A percentile compares a stretch with the other conserved stretches of the same genome.
These are phyloP conservation scores for Drosophila rubida DNA, from an alignment of 2,888 invertebrate species.

Conservation along the genomic window DNA sequence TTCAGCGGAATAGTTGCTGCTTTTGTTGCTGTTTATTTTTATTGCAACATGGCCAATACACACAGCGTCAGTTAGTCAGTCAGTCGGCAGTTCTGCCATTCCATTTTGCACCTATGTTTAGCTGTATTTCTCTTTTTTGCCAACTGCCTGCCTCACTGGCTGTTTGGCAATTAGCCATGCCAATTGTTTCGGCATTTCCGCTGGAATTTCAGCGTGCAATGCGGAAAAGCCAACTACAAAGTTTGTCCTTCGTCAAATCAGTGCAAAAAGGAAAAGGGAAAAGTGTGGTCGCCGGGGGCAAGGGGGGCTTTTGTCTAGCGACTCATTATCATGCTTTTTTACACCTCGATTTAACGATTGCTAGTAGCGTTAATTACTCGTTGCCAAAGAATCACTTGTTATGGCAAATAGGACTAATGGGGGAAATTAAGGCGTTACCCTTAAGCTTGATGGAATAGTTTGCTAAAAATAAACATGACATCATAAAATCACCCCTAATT, in stretches of 20 bases:
- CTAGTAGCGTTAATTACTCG: conserved; percentile 56
- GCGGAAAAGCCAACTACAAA: conserved; percentile 42
- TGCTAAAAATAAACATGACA: not conserved
- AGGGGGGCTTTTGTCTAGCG: conserved; percentile 35
- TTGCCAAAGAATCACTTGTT: conserved; percentile 37
- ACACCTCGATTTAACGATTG: conserved; percentile 32
- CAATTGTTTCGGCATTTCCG: conserved; percentile 71
- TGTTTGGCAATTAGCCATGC: conserved; percentile 64
- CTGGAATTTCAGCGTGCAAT: conserved; percentile 59
- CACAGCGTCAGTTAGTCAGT: conserved; percentile 1
- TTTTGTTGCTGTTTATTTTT: conserved; percentile 19
- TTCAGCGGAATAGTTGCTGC: conserved; percentile 13
- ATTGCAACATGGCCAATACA: conserved; percentile 52
- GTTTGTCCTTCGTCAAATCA: conserved; percentile 56
- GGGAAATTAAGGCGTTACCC: not conserved
- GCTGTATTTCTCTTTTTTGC: conserved; percentile 6
- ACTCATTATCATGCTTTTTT: conserved; percentile 54
- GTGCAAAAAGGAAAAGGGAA: not conserved
- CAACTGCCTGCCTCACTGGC: conserved; percentile 47
- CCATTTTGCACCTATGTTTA: conserved; percentile 57
- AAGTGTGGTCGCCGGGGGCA: not conserved
- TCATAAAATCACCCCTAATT: not conserved
- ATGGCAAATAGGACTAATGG: not conserved
- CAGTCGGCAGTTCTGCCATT: conserved; percentile 47
- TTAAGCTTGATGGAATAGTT: not conserved